A percentile compares a stretch with the other conserved stretches of the same genome.
phyloP scores from a whole-genome alignment of 2,888 invertebrate genomes.

The Macrophya alboannulata region DNA sequence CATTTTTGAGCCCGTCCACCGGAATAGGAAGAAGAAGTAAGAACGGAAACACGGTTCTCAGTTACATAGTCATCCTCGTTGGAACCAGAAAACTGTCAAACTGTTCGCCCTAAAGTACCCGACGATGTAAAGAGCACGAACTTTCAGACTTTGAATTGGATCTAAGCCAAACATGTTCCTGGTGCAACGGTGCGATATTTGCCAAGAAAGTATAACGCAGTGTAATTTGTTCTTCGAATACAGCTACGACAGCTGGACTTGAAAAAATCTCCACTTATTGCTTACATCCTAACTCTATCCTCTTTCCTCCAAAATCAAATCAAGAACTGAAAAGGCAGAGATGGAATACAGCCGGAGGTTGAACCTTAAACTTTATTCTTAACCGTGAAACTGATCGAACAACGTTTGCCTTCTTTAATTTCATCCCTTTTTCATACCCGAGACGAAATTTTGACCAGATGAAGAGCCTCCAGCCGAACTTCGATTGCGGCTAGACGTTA shows the following conservation, averaged over 20 bases:
- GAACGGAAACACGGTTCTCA: neutral
- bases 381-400: constrained; percentile 4
- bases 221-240: constrained; percentile 21
- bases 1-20: neutral
- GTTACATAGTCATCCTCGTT: too few species aligned
- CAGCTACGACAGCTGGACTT: neutral
- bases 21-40: neutral
- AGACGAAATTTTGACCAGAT: constrained; percentile 3
- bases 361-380: neutral
- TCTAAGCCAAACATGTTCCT: constrained; percentile 32
- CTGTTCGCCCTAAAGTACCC: neutral
- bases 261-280: neutral
- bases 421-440: neutral
- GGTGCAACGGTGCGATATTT: constrained; percentile 37
- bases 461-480: neutral
- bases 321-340: neutral
- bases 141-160: constrained; percentile 42
- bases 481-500: neutral
- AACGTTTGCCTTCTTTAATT: neutral
- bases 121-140: neutral
- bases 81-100: constrained; percentile 1
- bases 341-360: neutral
- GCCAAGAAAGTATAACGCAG: constrained; percentile 41
- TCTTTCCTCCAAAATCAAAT: neutral
- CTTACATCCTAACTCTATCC: neutral